Conservation (phyloP, 2,113 vertebrate genomes). For the Xenopus laevis region DNA sequence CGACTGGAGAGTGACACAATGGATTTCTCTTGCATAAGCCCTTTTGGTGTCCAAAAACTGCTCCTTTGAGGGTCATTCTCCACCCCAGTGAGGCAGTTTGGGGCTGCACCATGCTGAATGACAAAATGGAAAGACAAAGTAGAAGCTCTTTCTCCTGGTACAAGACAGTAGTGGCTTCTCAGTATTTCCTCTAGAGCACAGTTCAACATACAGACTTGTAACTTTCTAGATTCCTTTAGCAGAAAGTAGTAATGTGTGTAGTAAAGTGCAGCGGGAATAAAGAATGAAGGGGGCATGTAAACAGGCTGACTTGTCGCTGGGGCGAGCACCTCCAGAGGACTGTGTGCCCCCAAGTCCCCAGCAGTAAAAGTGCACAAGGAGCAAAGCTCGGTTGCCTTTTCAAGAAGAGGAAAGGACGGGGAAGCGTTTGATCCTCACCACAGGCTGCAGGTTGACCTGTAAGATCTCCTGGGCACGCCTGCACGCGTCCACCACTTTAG, state of each 20-base stretch:
- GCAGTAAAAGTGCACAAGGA: constrained; percentile 11
- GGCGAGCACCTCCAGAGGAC: background rate
- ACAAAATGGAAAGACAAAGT: too few relatives aligned
- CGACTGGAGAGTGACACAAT: too few relatives aligned
- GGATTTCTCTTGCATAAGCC: too few relatives aligned
- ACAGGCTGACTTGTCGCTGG: constrained; percentile 1
- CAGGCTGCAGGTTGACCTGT: constrained; percentile 65
- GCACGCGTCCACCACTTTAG: constrained; percentile 60
- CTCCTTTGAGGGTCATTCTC: too few relatives aligned
- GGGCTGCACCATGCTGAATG: too few relatives aligned
- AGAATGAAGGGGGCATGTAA: constrained; percentile 18
- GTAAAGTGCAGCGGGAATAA: constrained; percentile 33
- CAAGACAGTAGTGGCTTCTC: too few relatives aligned
- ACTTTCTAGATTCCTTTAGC: background rate
- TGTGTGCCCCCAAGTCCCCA: background rate
- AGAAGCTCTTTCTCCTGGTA: too few relatives aligned
- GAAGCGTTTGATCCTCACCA: constrained; percentile 66
- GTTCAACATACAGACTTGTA: too few relatives aligned
- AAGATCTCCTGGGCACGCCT: constrained; percentile 60
- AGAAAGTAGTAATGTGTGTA: constrained; percentile 23
- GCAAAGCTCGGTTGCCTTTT: background rate
- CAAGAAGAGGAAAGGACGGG: constrained; percentile 50
- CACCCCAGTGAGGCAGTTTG: too few relatives aligned
- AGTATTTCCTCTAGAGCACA: too few relatives aligned
- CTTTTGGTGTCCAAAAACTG: too few relatives aligned